phyloP scores from a whole-genome alignment of 1,140 invertebrate genomes.

The Piezodorus guildinii region DNA sequence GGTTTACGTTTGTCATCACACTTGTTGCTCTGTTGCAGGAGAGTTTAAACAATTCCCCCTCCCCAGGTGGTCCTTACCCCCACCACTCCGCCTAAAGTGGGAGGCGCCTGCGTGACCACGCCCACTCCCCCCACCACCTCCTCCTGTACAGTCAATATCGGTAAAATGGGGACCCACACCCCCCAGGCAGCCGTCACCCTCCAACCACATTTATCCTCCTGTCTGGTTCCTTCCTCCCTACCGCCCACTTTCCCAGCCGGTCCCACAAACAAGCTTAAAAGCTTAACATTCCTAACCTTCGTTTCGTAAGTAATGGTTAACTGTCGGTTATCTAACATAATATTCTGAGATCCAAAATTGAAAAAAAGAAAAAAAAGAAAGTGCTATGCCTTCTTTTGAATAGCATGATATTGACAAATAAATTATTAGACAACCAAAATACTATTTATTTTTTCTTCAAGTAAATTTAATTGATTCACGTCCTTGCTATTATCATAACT shows the following conservation, averaged over 20 bases:
- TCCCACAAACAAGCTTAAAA: background rate
- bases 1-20: conserved; percentile 7
- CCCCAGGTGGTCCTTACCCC: background rate
- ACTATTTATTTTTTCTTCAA: no score
- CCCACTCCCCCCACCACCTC: conserved; percentile 1
- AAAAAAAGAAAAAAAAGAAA: no score
- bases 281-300: no score
- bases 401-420: no score
- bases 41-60: conserved; percentile 11
- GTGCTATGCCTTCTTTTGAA: no score
- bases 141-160: background rate
- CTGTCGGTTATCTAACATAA: no score
- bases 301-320: no score
- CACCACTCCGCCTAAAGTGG: background rate
- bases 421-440: no score
- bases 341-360: no score
- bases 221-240: no score
- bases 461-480: no score
- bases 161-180: conserved; percentile 3
- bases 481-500: no score
- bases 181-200: background rate
- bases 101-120: conserved; percentile 9
- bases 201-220: conserved; percentile 6
- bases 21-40: conserved; percentile 3
- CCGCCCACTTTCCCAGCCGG: conserved; percentile 1